Base-by-base conservation (phyloP, 2,888 invertebrate genomes). In the Metallyticus violacea region DNA sequence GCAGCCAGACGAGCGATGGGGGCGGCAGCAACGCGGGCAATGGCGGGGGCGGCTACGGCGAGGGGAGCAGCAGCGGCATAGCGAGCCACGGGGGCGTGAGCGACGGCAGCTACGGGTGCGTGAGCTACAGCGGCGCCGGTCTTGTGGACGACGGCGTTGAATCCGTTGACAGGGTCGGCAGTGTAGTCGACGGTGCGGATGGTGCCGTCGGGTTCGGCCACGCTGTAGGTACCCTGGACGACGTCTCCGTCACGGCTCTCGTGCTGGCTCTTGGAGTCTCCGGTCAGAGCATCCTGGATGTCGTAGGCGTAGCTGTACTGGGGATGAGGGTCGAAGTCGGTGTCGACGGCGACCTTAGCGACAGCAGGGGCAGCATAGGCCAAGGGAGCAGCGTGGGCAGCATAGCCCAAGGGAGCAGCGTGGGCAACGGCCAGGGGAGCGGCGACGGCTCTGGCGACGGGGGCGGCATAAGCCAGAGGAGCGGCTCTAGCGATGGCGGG, bases 401-500 rank as follows among this genome's bases (percentile, higher is more conserved):
- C 91, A n/a, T n/a, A n/a, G n/a, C n/a, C n/a, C 91, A 92, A 91
- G 89, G 91, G 92, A 91, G 88, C 86, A n/a, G n/a, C n/a, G n/a
- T n/a, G n/a, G 87, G 26, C 81, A 22, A 26, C 77, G 9, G 79
- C 87, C 30, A 77, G 84, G 79, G 81, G 81, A 40, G 85, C 78
- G 77, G 85, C 86, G 9, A 40, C 7, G 62, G 77, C 86, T 26
- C 27, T 26, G 79, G 81, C 26, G n/a, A n/a, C 88, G 87, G 87
- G 88, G 89, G 40, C 40, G 40, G 40, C 40, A 40, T 40, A 62
- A 85, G 86, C 81, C 80, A 79, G 77, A 77, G 86, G 85, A 1
- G 15, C 40, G 40, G 40, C 40, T 62, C 40, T 62, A 62, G 40
- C 15, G 40, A 62, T 15, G 7, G 40, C 2, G 40, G 87, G 87